Evolutionary conservation across 1,140 invertebrate genomes (phyloP), one percentile per base, ranked within the genome.

Genomic region (Euwallacea similis): DNA sequence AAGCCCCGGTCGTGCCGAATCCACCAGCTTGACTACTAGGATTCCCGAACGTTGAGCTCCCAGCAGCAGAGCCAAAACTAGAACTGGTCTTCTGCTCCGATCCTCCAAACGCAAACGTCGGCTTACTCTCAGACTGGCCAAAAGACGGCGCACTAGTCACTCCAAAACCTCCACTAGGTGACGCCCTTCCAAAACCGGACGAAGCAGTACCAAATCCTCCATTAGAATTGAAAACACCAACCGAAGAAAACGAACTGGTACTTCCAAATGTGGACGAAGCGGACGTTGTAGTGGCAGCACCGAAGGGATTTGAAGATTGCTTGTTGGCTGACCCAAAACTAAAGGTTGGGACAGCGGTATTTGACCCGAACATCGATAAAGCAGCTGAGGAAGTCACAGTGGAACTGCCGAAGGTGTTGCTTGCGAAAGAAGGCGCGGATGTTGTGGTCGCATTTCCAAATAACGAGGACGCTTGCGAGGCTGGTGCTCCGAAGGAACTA

Each of bases 81-180:
- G 67, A 9, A 53, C 11, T 33, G 7, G 46, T 6, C 55, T 53
- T 69, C 6, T 16, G 21, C 13, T 63, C 67, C 2, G 46, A 15
- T 8, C 16, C 50, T 10, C 59, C 67, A 63, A 69, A 69, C 15
- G 43, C 11, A n/a, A 67, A 67, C 6, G 54, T 13, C 11, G 66
- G 66, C 15, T 68, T 68, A 15, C 54, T 65, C 42, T 54, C 63
- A n/a, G 47, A 16, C 54, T 42, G 47, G 11, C 63, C 63, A 55
- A 65, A 65, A 41, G 47, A 10, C 8, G 63, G 21, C 8, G 63
- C 47, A 42, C 47, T 42, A 16, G 63, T 4, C 13, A 44, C 54
- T 59, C 56, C 66, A 42, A 68, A 68, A 11, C 11, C 50, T 33
- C 42, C 46, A 10, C n/a, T 15, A 33, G 33, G 21, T 9, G 64